phyloP scores from a whole-genome alignment of 2,113 vertebrate genomes.

The Mus pahari region DNA sequence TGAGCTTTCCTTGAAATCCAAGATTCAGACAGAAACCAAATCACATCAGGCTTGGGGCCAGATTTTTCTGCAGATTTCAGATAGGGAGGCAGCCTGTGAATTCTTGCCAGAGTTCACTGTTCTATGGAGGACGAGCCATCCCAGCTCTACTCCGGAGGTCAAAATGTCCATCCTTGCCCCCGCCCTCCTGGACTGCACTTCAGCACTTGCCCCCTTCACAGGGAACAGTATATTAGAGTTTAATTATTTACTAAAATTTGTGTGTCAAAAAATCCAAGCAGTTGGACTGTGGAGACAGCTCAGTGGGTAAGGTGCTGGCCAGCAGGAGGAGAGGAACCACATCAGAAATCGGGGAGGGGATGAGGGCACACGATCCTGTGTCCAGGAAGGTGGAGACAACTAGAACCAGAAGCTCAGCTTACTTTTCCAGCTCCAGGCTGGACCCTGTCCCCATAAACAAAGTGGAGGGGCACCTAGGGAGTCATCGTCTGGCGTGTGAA shows the following conservation, averaged over 20 bases:
- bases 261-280: constrained; percentile 36
- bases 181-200: neutral
- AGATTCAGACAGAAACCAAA: constrained; percentile 49
- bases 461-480: neutral
- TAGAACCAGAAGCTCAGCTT: no score
- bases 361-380: no score
- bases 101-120: neutral
- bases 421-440: neutral
- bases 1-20: constrained; percentile 49
- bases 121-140: neutral
- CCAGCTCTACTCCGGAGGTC: neutral
- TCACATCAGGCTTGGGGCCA: neutral
- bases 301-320: neutral
- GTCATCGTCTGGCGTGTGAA: neutral
- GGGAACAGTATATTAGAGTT: neutral
- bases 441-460: neutral
- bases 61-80: constrained; percentile 30
- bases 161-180: neutral
- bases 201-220: neutral
- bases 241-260: constrained; percentile 60
- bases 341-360: neutral
- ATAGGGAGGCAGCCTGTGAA: neutral
- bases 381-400: neutral
- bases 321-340: neutral
- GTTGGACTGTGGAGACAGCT: neutral